phyloP scores from a whole-genome alignment of 1,140 invertebrate species.

The Holotrichia oblita region DNA sequence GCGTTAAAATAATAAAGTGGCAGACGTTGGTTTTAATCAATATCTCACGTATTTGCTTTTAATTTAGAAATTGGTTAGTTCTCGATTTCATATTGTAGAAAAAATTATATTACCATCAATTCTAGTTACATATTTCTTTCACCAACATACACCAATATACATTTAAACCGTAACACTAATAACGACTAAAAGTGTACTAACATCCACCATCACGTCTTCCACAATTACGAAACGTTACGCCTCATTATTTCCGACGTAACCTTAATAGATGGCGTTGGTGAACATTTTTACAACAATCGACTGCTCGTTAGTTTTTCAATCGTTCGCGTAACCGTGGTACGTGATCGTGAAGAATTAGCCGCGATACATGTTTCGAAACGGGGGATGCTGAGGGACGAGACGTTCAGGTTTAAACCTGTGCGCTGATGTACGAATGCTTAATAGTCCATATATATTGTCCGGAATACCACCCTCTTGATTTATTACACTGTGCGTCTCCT shows the following conservation, averaged over 20 bases:
- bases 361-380: background rate
- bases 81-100: too few relatives aligned
- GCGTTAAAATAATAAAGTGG: too few relatives aligned
- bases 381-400: background rate
- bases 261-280: background rate
- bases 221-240: background rate
- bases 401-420: background rate
- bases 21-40: too few relatives aligned
- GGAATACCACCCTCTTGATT: slow-evolving; percentile 16
- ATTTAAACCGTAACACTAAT: too few relatives aligned
- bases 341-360: slow-evolving; percentile 19
- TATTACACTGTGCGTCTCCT: background rate
- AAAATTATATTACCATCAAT: too few relatives aligned
- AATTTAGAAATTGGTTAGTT: too few relatives aligned
- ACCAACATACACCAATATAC: too few relatives aligned
- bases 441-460: background rate
- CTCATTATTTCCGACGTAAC: background rate
- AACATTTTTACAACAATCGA: slow-evolving; percentile 13
- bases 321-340: background rate
- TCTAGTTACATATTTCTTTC: too few relatives aligned
- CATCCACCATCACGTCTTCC: background rate
- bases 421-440: too few relatives aligned
- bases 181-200: too few relatives aligned
- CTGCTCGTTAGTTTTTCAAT: slow-evolving; percentile 16
- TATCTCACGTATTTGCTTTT: too few relatives aligned